phyloP scores from a whole-genome alignment of 2,888 invertebrate genomes.

The Archips crataeganus region DNA sequence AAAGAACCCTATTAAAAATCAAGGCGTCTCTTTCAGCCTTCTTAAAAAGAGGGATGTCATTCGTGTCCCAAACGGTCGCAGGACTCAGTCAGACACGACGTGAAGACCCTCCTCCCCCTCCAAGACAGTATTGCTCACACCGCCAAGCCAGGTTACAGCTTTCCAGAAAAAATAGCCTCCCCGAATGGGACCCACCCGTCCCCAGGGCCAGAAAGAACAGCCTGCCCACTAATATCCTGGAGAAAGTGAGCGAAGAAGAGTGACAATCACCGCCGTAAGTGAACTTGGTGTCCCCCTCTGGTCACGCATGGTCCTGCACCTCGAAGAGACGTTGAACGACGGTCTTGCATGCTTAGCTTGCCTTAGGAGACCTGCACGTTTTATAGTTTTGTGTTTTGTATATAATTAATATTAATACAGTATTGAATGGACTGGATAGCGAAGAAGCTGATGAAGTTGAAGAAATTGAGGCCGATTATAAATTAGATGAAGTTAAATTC shows the following conservation, averaged over 20 bases:
- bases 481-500: too few species aligned
- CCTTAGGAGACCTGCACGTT: constrained; percentile 69
- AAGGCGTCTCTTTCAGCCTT: constrained; percentile 39
- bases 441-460: not conserved
- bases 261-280: constrained; percentile 82
- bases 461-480: not conserved
- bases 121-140: constrained; percentile 81
- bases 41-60: constrained; percentile 72
- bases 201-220: constrained; percentile 78
- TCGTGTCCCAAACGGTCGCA: constrained; percentile 85
- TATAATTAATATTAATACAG: constrained; percentile 42
- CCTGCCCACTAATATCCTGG: constrained; percentile 76
- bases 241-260: constrained; percentile 68
- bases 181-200: constrained; percentile 81
- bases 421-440: not conserved
- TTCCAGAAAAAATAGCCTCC: constrained; percentile 80
- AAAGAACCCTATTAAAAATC: constrained; percentile 15
- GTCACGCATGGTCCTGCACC: constrained; percentile 78
- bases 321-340: constrained; percentile 71
- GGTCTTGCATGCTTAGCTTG: constrained; percentile 81
- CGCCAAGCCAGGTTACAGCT: constrained; percentile 76
- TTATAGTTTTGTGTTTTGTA: constrained; percentile 72
- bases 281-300: constrained; percentile 77
- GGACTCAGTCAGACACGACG: constrained; percentile 79
- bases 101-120: constrained; percentile 75